These are phyloP conservation scores for Trissolcus japonicus DNA, from an alignment of 2,888 invertebrate species.

Conservation along the genomic window DNA sequence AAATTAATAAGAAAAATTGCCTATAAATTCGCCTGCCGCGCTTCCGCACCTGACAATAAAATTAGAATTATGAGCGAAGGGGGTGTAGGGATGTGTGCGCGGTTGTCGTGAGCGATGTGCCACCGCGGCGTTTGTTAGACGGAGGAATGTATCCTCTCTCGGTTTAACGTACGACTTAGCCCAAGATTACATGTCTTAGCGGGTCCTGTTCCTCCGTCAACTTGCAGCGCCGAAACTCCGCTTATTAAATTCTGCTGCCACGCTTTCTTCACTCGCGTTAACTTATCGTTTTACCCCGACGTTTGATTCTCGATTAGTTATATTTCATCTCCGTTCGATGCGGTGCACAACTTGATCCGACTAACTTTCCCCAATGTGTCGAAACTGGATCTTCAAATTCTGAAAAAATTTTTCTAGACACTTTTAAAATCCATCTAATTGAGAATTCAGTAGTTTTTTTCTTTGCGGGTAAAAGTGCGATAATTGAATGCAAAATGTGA, in stretches of 20 bases:
- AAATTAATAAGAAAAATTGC: slow-evolving; percentile 76
- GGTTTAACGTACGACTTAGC: slow-evolving; percentile 72
- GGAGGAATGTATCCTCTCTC: slow-evolving; percentile 70
- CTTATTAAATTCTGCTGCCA: slow-evolving; percentile 70
- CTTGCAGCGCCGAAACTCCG: slow-evolving; percentile 59
- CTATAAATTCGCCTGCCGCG: slow-evolving; percentile 72
- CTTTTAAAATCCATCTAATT: no score
- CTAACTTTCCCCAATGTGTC: no score
- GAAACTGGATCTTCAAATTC: no score
- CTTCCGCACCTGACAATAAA: slow-evolving; percentile 71
- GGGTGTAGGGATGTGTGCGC: neutral
- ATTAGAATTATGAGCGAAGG: slow-evolving; percentile 72
- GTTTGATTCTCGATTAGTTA: slow-evolving; percentile 26
- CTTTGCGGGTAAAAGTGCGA: no score
- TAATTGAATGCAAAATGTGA: no score
- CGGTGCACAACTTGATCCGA: neutral
- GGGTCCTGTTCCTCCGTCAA: slow-evolving; percentile 58
- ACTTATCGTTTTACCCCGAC: slow-evolving; percentile 37
- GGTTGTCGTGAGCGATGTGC: slow-evolving; percentile 16
- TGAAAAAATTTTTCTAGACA: no score
- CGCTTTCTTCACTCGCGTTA: slow-evolving; percentile 44
- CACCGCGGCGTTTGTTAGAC: slow-evolving; percentile 69
- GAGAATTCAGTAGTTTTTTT: no score
- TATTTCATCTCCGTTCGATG: neutral
- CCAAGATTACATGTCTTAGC: slow-evolving; percentile 73